Evolutionary conservation across 2,888 invertebrate species (phyloP).

Genomic region (Eledona agricola): DNA sequence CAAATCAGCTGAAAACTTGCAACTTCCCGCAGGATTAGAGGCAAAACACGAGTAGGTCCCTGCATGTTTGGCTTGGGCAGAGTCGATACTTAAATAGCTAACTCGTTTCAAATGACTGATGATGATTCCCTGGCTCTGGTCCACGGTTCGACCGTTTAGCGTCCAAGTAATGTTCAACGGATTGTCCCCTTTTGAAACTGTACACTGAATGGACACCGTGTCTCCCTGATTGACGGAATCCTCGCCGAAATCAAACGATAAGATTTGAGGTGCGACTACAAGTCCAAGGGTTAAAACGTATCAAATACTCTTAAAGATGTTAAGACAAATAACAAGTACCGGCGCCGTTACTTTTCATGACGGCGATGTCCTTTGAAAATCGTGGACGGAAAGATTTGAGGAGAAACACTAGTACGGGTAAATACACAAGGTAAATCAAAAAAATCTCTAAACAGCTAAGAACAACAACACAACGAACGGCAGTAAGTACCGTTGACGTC

Average conservation of each 20-base stretch:
- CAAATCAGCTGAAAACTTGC: slow-evolving; percentile 70
- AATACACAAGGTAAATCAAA: slow-evolving; percentile 12
- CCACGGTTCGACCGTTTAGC: slow-evolving; percentile 67
- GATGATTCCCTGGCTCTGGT: slow-evolving; percentile 23
- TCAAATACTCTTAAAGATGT: no score
- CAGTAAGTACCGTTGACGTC: slow-evolving; percentile 53
- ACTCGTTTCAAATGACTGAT: slow-evolving; percentile 55
- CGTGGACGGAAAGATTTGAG: slow-evolving; percentile 65
- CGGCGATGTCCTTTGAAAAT: no score
- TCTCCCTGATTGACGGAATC: slow-evolving; percentile 73
- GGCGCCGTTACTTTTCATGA: no score
- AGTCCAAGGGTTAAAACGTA: slow-evolving; percentile 59
- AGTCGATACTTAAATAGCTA: slow-evolving; percentile 65
- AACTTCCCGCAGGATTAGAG: slow-evolving; percentile 68
- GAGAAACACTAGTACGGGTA: slow-evolving; percentile 52
- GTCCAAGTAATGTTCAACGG: slow-evolving; percentile 75
- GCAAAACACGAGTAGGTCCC: slow-evolving; percentile 67
- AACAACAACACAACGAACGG: slow-evolving; percentile 2
- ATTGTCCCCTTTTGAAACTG: slow-evolving; percentile 74
- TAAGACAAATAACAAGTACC: no score
- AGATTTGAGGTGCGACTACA: slow-evolving; percentile 36
- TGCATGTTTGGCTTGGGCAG: slow-evolving; percentile 63
- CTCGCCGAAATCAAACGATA: slow-evolving; percentile 66
- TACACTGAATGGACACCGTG: slow-evolving; percentile 72
- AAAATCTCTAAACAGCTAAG: slow-evolving; percentile 7